These are phyloP conservation scores for Pterocles gutturalis DNA, from an alignment of 2,113 vertebrate species.

Conservation along the genomic window DNA sequence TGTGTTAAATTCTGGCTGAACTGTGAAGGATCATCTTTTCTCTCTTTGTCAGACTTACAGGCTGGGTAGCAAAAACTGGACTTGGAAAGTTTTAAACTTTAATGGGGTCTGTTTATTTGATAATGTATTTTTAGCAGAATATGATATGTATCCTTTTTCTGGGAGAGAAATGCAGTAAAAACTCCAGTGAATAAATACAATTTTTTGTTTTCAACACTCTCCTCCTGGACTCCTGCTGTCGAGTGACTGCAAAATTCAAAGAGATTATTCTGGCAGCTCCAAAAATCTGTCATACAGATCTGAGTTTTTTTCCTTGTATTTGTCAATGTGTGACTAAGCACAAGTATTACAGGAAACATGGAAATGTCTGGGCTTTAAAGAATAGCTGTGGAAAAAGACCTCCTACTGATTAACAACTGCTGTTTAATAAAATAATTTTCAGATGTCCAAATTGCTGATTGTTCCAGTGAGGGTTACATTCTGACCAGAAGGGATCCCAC, in stretches of 20 bases:
- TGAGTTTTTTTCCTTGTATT: conserved; percentile 33
- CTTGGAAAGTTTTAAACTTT: not conserved
- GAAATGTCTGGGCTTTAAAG: conserved; percentile 52
- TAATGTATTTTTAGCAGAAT: not conserved
- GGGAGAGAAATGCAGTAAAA: not conserved
- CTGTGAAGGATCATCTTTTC: not conserved
- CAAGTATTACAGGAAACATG: conserved; percentile 70
- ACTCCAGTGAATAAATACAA: conserved; percentile 21
- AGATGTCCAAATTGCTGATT: conserved; percentile 62
- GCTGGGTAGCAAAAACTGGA: not conserved
- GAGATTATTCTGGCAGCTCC: not conserved
- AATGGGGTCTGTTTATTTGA: not conserved
- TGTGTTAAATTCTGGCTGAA: not conserved
- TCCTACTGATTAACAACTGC: conserved; percentile 62
- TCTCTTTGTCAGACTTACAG: not conserved
- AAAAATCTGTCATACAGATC: conserved; percentile 52
- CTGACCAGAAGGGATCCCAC: conserved; percentile 49
- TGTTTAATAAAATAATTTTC: conserved; percentile 57
- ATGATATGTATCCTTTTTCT: not conserved
- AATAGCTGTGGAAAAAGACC: conserved; percentile 61
- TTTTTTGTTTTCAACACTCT: conserved; percentile 35
- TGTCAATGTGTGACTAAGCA: conserved; percentile 65
- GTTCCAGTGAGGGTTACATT: conserved; percentile 47
- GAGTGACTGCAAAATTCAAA: conserved; percentile 42
- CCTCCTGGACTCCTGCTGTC: conserved; percentile 32